These are phyloP conservation scores for Typhlichthys eigenmanni DNA, from an alignment of 2,797 vertebrate genomes.

Conservation along the genomic window DNA sequence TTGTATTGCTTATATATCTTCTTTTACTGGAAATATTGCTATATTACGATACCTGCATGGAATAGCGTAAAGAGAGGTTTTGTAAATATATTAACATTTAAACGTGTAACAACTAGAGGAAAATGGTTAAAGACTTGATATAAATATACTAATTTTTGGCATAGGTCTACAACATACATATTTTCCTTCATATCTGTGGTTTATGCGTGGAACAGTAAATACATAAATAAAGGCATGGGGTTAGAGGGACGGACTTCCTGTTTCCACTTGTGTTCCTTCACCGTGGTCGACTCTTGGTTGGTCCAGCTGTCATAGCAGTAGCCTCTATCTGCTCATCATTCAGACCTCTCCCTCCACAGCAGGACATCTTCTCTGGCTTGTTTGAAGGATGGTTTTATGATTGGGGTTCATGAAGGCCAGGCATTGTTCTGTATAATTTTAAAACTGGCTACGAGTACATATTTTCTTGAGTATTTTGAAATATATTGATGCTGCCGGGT, in stretches of 20 bases:
- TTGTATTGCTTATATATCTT: background rate
- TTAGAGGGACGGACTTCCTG: conserved; percentile 64
- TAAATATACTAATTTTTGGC: conserved; percentile 46
- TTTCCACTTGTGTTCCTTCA: conserved; percentile 76
- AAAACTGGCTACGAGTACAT: background rate
- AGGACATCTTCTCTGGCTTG: too few species aligned
- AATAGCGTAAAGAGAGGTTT: background rate
- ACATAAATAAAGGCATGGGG: conserved; percentile 63
- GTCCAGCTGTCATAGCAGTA: conserved; percentile 49
- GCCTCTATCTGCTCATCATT: conserved; percentile 52
- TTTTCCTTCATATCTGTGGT: conserved; percentile 69
- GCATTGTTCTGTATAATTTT: conserved; percentile 7
- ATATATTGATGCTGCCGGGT: too few species aligned
- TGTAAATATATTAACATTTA: conserved; percentile 21
- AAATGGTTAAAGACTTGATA: background rate
- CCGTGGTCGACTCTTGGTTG: conserved; percentile 59
- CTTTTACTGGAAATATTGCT: background rate
- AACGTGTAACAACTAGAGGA: conserved; percentile 15
- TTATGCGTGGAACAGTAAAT: conserved; percentile 56
- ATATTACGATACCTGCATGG: background rate
- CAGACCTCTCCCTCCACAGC: conserved; percentile 21
- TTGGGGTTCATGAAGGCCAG: conserved; percentile 7
- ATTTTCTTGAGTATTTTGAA: conserved; percentile 2
- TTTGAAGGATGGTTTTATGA: conserved; percentile 8
- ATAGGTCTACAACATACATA: conserved; percentile 44